A percentile compares a stretch with the other conserved stretches of the same genome.
Conservation (phyloP, 2,888 invertebrate species). For the Lissocephala sabroskyi region DNA sequence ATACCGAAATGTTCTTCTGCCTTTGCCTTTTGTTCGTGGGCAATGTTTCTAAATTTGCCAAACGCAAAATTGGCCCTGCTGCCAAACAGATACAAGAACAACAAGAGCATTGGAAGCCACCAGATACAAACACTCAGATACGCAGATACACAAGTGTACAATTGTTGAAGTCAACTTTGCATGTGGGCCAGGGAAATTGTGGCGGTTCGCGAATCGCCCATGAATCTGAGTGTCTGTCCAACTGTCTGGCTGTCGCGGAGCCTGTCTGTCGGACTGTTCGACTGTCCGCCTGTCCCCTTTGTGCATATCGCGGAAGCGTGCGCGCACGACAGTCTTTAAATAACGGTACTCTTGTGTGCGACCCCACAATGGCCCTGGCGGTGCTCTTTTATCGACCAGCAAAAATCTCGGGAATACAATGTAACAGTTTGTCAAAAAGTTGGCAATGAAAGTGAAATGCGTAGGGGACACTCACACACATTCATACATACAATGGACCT, state of each 20-base stretch:
- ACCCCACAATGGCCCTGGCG: conserved; percentile 2
- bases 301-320: conserved; percentile 21
- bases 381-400: conserved; percentile 34
- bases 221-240: too few relatives aligned
- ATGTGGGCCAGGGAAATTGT: conserved; percentile 11
- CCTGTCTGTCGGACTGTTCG: too few relatives aligned
- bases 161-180: conserved; percentile 34
- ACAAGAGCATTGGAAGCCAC: conserved; percentile 10
- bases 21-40: conserved; percentile 6
- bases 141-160: conserved; percentile 15
- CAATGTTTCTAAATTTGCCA: conserved; percentile 30
- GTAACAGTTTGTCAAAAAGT: conserved; percentile 50
- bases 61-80: conserved; percentile 24
- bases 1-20: conserved; percentile 23
- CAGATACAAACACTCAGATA: conserved; percentile 6
- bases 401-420: conserved; percentile 45
- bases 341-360: conserved; percentile 39
- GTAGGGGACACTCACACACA: conserved; percentile 4
- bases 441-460: conserved; percentile 22
- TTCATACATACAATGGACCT: conserved; percentile 8
- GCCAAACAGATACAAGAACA: conserved; percentile 13
- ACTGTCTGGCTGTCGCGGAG: too few relatives aligned
- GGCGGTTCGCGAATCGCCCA: too few relatives aligned
- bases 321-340: conserved; percentile 36
- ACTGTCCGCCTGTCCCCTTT: conserved; percentile 6